Evolutionary conservation across 2,797 vertebrate species (phyloP), one percentile per base, ranked within the genome.

Genomic region (Pogonophryne albipinna): DNA sequence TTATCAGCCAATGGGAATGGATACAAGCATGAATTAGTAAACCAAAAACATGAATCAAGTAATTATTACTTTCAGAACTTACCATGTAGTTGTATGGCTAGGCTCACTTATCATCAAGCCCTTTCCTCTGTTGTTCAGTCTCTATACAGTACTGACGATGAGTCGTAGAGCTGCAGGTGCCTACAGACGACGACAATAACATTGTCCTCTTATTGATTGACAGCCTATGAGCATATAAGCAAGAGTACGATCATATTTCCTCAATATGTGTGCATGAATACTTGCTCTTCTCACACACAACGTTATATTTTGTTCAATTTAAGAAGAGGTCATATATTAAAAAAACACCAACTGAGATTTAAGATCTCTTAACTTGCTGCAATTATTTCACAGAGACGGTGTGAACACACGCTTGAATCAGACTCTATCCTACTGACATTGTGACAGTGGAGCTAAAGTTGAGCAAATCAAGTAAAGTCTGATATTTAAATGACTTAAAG

Each of bases 401-500:
- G 17, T 46, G 17, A 41, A 46, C 14, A 66, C 16, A 41, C 14
- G 23, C 52, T 56, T 31, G 7, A 51, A 19, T 20, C 27, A 57
- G 66, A 46, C 27, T 19, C 23, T 6, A 10, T 38, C 44, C 10
- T 4, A 9, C 14, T 68, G 44, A 27, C 4, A 41, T 7, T 20
- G 46, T 64, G 56, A n/a, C 41, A 46, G 19, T 50, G 14, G 16
- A 17, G 31, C 13, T 49, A 50, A 9, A 8, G n/a, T 4, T 7
- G 2, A 49, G 0, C 13, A 42, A 38, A 46, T 19, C 4, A 50
- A 9, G 34, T 19, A 55, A 15, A 41, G 44, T 57, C 11, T 31
- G 20, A 44, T 52, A 10, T 57, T 10, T 74, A 47, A 63, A 52
- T 45, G 7, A 52, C 58, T 31, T 69, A 6, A 52, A 19, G 27